These are phyloP conservation scores for Aphelenchoides fujianensis DNA, from an alignment of 1,140 invertebrate genomes.

Conservation along the genomic window DNA sequence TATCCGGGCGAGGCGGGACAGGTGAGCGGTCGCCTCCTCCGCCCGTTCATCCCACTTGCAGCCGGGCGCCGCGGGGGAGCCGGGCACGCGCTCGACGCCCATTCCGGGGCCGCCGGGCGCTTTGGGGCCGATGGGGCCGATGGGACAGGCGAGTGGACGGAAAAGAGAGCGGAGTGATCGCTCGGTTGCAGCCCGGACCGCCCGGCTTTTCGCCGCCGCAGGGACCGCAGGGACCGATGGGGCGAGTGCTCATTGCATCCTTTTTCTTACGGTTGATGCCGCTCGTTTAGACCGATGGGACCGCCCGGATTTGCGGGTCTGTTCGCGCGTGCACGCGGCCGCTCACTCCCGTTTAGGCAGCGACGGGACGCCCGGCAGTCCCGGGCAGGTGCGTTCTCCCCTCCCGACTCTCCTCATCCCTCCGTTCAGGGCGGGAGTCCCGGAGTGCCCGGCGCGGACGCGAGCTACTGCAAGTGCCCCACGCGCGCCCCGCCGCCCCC, in stretches of 20 bases:
- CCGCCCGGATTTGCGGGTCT: background rate
- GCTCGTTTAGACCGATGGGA: background rate
- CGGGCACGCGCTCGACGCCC: background rate
- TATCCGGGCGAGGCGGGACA: background rate
- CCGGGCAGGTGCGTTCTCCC: too few species aligned
- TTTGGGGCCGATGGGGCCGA: background rate
- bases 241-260: too few species aligned
- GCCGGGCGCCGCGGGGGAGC: background rate
- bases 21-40: background rate
- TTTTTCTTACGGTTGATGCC: too few species aligned
- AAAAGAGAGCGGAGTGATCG: too few species aligned
- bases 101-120: background rate
- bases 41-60: background rate
- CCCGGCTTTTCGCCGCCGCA: too few species aligned
- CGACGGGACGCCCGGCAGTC: constrained; percentile 10
- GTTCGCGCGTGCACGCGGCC: background rate
- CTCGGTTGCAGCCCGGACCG: too few species aligned
- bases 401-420: too few species aligned
- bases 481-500: background rate
- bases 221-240: too few species aligned
- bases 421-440: constrained; percentile 13
- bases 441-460: background rate
- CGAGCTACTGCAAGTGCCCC: background rate
- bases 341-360: constrained; percentile 17
- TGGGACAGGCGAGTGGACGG: too few species aligned